Conservation (phyloP, 2,797 vertebrate species). For the Semotilus atromaculatus region DNA sequence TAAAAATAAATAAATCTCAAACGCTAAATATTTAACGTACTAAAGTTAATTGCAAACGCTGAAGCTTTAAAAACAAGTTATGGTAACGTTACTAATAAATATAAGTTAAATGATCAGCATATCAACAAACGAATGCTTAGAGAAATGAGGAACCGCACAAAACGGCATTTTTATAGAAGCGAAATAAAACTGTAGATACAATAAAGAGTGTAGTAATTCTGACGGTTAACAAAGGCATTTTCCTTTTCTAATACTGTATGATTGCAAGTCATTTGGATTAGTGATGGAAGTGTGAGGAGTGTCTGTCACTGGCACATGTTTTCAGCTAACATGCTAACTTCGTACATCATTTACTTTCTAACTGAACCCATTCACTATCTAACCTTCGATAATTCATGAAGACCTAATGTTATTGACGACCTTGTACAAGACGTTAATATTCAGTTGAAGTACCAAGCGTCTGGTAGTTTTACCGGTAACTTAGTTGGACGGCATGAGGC, state of each 20-base stretch:
- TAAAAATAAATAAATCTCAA: neutral
- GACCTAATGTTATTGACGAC: neutral
- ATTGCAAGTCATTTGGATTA: too few species aligned
- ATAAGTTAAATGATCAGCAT: neutral
- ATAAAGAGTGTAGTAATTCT: neutral
- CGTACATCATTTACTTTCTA: neutral
- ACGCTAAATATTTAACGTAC: neutral
- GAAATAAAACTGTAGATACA: neutral
- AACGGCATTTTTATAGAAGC: too few species aligned
- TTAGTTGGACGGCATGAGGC: neutral
- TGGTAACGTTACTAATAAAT: too few species aligned
- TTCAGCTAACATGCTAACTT: constrained; percentile 35
- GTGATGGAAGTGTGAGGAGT: neutral
- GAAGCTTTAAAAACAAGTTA: neutral
- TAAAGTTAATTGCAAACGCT: neutral
- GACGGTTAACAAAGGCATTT: neutral
- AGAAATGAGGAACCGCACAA: too few species aligned
- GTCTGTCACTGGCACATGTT: constrained; percentile 38
- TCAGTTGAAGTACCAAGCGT: neutral
- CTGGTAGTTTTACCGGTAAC: neutral
- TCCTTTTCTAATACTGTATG: neutral
- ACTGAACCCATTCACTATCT: too few species aligned
- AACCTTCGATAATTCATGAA: neutral
- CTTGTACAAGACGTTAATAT: neutral
- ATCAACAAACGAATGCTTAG: neutral